Evolutionary conservation across 2,888 invertebrate species (phyloP), one percentile per base, ranked within the genome.

Genomic region (Dinocampus coccinellae): DNA sequence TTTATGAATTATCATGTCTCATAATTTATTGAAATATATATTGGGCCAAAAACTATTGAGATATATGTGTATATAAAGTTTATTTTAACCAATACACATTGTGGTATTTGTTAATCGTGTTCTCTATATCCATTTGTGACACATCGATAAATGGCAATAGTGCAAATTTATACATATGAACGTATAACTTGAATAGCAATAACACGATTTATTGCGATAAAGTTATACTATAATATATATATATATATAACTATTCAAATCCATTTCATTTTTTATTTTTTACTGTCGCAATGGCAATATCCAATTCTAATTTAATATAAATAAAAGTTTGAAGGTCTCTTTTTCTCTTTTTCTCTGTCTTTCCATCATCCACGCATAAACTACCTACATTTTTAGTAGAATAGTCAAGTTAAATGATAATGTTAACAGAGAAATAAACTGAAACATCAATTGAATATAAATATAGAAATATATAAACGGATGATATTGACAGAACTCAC

Each of bases 401-500:
- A 47, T 47, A 20, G 20, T 16, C 1, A 4, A 16, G 34, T 20
- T 7, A 29, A 34, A 58, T 58, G 16, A 2, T n/a, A 33, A 20
- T 60, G 16, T 13, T 16, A 11, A 20, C 13, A 22, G n/a, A 34
- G 4, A 60, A 36, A 60, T 36, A 16, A 60, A 24, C 13, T 34
- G 33, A 62, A 62, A 26, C 11, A 42, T 20, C 1, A 34, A 16
- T 16, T 29, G 1, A 3, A 33, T 20, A 16, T 60, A 33, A n/a
- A 33, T 13, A 58, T 11, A 26, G n/a, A n/a, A n/a, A 58, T 16
- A 34, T 60, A 13, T 11, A 55, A 26, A 55, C 29, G 26, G 20
- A 47, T 16, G 24, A n/a, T n/a, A n/a, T 11, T 34, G 24, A 57
- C 24, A 24, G 36, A 33, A 66, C 57, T 57, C 39, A 66, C 66